Conservation (phyloP, 2,113 vertebrate genomes). For the Polypterus senegalus region DNA sequence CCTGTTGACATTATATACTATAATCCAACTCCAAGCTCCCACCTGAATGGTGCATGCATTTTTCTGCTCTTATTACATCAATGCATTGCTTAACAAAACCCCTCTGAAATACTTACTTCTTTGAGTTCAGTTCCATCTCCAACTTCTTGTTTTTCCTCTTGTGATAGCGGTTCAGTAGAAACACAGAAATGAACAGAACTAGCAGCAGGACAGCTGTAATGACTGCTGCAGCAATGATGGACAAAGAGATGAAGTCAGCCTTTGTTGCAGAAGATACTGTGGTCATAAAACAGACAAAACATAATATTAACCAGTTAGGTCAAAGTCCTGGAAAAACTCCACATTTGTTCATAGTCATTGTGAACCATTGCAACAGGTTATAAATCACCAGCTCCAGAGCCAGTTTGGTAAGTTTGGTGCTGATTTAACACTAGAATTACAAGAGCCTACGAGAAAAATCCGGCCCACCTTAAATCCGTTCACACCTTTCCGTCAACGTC, state of each 20-base stretch:
- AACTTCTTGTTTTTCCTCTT: slow-evolving; percentile 58
- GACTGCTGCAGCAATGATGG: slow-evolving; percentile 55
- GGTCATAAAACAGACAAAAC: not conserved
- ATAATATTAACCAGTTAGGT: not conserved
- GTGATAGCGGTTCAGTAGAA: slow-evolving; percentile 65
- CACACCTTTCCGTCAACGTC: too few relatives aligned
- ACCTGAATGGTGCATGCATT: not conserved
- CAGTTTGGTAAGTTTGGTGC: too few relatives aligned
- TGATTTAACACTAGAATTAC: too few relatives aligned
- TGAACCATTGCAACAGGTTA: not conserved
- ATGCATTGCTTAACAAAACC: not conserved
- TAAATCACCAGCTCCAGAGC: too few relatives aligned
- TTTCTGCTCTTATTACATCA: not conserved
- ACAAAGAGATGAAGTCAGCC: slow-evolving; percentile 38
- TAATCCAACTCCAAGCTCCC: too few relatives aligned
- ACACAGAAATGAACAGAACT: slow-evolving; percentile 57
- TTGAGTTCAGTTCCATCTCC: slow-evolving; percentile 58
- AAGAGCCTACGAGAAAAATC: too few relatives aligned
- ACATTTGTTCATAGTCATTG: not conserved
- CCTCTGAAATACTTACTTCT: slow-evolving; percentile 50
- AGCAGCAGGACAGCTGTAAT: slow-evolving; percentile 51
- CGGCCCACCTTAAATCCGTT: too few relatives aligned
- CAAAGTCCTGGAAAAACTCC: not conserved
- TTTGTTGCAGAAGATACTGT: slow-evolving; percentile 1
- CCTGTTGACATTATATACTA: too few relatives aligned